Percentiles rank a stretch among this genome's conserved stretches.
phyloP scores from a whole-genome alignment of 2,113 vertebrate genomes.

The Mandrillus leucophaeus region DNA sequence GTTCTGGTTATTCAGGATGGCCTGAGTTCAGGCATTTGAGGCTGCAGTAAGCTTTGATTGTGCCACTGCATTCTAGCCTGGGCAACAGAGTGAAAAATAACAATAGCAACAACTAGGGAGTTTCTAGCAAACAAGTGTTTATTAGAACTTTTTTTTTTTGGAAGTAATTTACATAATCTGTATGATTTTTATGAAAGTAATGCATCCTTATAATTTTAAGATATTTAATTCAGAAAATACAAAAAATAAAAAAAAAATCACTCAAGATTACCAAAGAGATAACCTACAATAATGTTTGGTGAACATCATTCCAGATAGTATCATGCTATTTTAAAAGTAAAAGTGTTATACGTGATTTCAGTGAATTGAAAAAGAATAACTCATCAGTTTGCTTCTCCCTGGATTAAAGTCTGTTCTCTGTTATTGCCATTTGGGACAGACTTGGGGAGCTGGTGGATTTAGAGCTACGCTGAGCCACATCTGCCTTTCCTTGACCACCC shows the following conservation, averaged over 20 bases:
- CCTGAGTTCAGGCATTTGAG: no score
- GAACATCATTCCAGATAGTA: neutral
- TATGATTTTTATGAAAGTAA: neutral
- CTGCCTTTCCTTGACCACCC: neutral
- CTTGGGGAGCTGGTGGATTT: neutral
- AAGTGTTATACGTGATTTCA: neutral
- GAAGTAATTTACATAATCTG: neutral
- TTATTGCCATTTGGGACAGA: neutral
- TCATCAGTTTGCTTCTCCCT: neutral
- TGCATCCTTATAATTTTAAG: neutral
- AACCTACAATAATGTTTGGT: neutral
- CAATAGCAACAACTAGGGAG: neutral
- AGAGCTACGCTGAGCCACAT: neutral
- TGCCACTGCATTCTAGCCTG: no score
- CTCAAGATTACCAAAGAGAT: neutral
- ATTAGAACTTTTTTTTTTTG: neutral
- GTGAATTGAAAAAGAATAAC: neutral
- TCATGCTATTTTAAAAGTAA: constrained; percentile 1
- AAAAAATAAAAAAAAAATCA: neutral
- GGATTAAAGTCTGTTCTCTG: neutral
- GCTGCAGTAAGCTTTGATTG: no score
- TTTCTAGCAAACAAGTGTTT: neutral
- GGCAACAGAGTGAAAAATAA: no score
- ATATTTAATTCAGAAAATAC: neutral
- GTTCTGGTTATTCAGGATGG: no score